A percentile compares a stretch with the other conserved stretches of the same genome.
Evolutionary conservation across 2,113 vertebrate genomes (phyloP).

Genomic region (Centropus unirufus): DNA sequence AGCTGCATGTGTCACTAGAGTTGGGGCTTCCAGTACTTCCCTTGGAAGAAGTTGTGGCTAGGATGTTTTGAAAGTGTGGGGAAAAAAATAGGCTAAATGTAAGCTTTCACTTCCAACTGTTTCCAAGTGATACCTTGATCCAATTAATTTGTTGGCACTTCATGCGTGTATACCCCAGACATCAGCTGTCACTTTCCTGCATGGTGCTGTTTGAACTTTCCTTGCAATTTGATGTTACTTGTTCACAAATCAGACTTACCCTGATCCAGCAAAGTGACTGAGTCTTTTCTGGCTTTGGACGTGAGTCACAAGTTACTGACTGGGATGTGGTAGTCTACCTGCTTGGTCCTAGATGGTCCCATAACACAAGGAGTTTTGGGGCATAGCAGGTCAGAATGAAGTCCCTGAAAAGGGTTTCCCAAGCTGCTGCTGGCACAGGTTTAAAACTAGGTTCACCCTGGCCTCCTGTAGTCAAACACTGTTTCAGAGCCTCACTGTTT

Average conservation of each 20-base stretch:
- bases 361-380: background rate
- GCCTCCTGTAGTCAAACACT: background rate
- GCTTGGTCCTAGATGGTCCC: background rate
- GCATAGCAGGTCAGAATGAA: background rate
- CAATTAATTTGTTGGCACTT: background rate
- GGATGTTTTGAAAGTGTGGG: background rate
- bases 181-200: background rate
- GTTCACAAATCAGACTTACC: background rate
- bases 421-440: background rate
- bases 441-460: background rate
- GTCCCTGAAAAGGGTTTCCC: background rate
- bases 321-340: background rate
- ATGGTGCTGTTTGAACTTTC: background rate
- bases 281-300: background rate
- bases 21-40: background rate
- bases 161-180: rapidly evolving
- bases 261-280: background rate
- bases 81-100: background rate
- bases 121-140: background rate
- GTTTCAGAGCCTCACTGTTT: background rate
- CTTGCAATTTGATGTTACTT: background rate
- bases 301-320: background rate
- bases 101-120: background rate
- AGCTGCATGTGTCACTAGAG: background rate
- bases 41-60: background rate